Evolutionary conservation across 2,888 invertebrate species (phyloP), one percentile per base, ranked within the genome.

Genomic region (Acleris literana): DNA sequence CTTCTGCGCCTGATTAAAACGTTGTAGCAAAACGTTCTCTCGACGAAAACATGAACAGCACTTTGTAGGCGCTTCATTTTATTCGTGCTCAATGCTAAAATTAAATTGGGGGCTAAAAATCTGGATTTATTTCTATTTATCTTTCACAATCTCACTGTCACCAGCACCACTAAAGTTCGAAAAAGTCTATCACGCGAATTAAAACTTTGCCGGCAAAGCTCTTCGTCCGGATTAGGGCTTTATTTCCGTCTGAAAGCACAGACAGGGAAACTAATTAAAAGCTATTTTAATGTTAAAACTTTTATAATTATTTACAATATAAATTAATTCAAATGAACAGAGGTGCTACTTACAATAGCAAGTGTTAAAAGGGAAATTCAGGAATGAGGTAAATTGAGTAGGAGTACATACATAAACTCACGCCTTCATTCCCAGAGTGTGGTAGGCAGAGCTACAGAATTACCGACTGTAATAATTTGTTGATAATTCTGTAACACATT

Each of bases 141-240:
- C 55, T 43, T n/a, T 44, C 29, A 22, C 43, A 49, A 60, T 65
- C 51, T 51, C 60, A 55, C 55, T 65, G 60, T 61, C 66, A 62
- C 22, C 65, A 18, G 44, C 66, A 57, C 53, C 49, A 57, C 25
- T 39, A 6, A 52, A 62, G 66, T 56, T 61, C 2, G 56, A 57
- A 66, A 62, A 62, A 66, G 46, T 52, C 51, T 56, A 62, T 62
- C 62, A 25, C 48, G 57, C 7, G 22, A 57, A 48, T 46, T 22
- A 56, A 22, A 66, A 66, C 56, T 66, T 66, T 62, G 46, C 43
- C 48, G 33, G 56, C 60, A 17, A 29, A 17, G 39, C 39, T 39
- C 39, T 56, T 29, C 60, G 25, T 55, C 44, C 49, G 55, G 60
- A 61, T 56, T 52, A 56, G 11, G 22, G 53, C 25, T 61, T 66